Percentiles rank a stretch among this genome's conserved stretches.
Conservation (phyloP, 2,888 invertebrate species). For the Choristoneura rosaceana region DNA sequence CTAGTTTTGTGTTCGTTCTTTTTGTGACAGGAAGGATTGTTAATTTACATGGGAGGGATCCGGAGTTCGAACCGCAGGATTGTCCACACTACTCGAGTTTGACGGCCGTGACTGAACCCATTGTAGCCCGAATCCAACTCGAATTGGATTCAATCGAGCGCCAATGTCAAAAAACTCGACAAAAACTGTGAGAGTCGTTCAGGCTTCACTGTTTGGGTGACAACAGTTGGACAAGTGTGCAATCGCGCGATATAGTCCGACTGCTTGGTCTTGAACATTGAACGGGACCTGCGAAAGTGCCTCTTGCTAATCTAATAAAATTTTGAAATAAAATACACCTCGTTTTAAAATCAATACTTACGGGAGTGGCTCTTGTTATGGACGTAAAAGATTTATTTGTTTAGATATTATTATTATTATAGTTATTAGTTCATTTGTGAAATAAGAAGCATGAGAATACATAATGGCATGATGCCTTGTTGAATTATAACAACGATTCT, state of each 20-base stretch:
- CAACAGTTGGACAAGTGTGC: conserved; percentile 64
- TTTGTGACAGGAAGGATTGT: conserved; percentile 49
- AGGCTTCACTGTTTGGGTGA: conserved; percentile 67
- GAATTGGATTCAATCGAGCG: conserved; percentile 70
- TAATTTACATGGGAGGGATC: conserved; percentile 52
- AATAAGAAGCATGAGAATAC: conserved; percentile 15
- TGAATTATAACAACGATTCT: conserved; percentile 23
- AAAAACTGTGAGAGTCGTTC: conserved; percentile 73
- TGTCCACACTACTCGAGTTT: conserved; percentile 61
- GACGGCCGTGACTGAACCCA: conserved; percentile 73
- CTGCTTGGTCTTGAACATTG: conserved; percentile 51
- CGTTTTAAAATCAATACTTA: too few species aligned
- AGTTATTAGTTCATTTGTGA: conserved; percentile 12
- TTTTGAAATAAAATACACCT: too few species aligned
- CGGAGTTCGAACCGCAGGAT: conserved; percentile 50
- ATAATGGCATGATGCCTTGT: conserved; percentile 23
- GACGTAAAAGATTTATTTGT: too few species aligned
- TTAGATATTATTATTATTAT: too few species aligned
- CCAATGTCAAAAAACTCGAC: conserved; percentile 69
- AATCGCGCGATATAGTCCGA: conserved; percentile 54
- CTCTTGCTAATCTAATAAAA: not conserved
- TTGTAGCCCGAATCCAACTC: conserved; percentile 68
- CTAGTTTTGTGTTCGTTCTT: conserved; percentile 1
- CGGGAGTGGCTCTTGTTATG: too few species aligned
- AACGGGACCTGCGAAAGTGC: not conserved